Percentiles rank a stretch among this genome's conserved stretches.
These are phyloP conservation scores for Mirza zaza DNA, from an alignment of 2,113 vertebrate species.

Conservation along the genomic window DNA sequence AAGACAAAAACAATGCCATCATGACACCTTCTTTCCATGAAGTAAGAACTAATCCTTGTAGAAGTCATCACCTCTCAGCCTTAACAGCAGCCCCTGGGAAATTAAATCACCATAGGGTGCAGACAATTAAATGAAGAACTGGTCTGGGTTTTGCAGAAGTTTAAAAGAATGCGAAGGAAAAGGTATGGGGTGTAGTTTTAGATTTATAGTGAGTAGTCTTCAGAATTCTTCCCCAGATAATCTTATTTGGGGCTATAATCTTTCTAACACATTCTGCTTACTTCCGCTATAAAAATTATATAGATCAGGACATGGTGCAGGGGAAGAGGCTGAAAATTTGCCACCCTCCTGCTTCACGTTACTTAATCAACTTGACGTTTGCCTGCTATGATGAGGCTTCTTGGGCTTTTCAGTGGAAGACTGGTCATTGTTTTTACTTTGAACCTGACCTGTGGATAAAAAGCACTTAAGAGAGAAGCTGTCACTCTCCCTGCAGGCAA, in stretches of 20 bases:
- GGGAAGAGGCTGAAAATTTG: slow-evolving; percentile 55
- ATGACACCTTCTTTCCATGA: slow-evolving; percentile 76
- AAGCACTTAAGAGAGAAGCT: background rate
- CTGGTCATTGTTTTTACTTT: slow-evolving; percentile 69
- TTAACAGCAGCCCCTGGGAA: slow-evolving; percentile 71
- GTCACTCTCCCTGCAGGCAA: background rate
- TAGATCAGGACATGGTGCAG: slow-evolving; percentile 47
- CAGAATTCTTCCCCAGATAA: background rate
- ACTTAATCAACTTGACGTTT: no score
- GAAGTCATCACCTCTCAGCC: slow-evolving; percentile 69
- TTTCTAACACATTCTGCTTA: slow-evolving; percentile 59
- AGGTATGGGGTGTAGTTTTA: background rate
- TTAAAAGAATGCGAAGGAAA: slow-evolving; percentile 52
- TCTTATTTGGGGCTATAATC: slow-evolving; percentile 64
- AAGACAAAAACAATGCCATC: background rate
- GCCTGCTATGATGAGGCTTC: background rate
- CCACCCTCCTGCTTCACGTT: background rate
- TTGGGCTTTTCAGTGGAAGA: background rate
- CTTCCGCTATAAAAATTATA: slow-evolving; percentile 26
- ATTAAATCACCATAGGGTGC: slow-evolving; percentile 67
- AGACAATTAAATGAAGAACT: slow-evolving; percentile 69
- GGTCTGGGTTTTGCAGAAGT: slow-evolving; percentile 46
- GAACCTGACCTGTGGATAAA: slow-evolving; percentile 57
- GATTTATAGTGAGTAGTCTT: slow-evolving; percentile 7
- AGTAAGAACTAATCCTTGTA: slow-evolving; percentile 75